Evolutionary conservation across 2,888 invertebrate species (phyloP).

Genomic region (Adelognathus sp.): DNA sequence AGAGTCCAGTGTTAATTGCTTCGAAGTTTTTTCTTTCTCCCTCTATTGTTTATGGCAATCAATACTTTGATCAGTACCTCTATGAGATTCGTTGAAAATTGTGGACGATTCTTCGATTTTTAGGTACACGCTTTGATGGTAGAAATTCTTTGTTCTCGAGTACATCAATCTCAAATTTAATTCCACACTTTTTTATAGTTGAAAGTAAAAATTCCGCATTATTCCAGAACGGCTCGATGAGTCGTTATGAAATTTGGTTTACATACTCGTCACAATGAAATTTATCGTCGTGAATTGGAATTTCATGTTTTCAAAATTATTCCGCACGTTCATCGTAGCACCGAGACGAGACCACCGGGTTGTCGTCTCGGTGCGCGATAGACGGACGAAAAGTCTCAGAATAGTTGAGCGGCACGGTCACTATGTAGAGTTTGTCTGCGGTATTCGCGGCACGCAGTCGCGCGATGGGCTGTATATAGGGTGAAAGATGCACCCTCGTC

Average conservation of each 20-base stretch:
- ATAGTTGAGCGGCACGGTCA: conserved; percentile 55
- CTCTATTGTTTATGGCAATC: no score
- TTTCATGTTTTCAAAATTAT: neutral
- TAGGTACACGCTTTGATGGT: neutral
- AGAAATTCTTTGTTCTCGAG: neutral
- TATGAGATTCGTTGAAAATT: no score
- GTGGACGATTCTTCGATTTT: neutral
- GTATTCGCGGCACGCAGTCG: conserved; percentile 56
- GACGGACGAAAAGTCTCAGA: conserved; percentile 53
- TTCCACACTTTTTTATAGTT: neutral
- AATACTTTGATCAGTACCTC: no score
- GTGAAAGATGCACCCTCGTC: conserved; percentile 15
- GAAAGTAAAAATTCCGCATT: neutral
- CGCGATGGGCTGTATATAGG: neutral
- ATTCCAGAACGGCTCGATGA: no score
- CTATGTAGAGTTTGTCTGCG: conserved; percentile 28
- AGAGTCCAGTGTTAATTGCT: conserved; percentile 50
- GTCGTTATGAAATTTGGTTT: neutral
- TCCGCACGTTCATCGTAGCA: conserved; percentile 16
- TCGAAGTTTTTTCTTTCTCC: neutral
- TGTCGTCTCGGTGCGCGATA: conserved; percentile 56
- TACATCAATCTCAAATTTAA: neutral
- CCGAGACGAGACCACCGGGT: conserved; percentile 22
- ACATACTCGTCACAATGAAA: neutral
- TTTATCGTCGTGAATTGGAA: neutral